Conservation (phyloP, 1,140 invertebrate species). For the Himalopsyche phryganea region DNA sequence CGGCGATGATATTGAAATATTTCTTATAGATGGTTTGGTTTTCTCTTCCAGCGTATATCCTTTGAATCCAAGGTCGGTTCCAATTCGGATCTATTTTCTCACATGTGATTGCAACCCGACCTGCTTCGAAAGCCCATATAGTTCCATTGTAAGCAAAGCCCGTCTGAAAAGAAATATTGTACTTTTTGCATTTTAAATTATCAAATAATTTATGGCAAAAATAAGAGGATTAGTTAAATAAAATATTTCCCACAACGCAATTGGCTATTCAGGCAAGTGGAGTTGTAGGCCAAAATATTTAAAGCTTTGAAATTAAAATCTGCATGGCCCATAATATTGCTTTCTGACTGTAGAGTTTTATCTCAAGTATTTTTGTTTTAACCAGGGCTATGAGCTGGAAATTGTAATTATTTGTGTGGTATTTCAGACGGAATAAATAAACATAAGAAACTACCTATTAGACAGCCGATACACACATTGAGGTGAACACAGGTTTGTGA, state of each 20-base stretch:
- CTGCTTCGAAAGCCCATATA: slow-evolving; percentile 69
- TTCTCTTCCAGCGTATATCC: slow-evolving; percentile 59
- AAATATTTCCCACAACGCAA: neutral
- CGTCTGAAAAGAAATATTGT: slow-evolving; percentile 55
- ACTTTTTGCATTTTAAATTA: too few species aligned
- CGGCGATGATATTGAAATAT: slow-evolving; percentile 74
- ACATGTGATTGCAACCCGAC: slow-evolving; percentile 71
- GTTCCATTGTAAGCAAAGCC: slow-evolving; percentile 73
- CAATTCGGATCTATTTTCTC: slow-evolving; percentile 71
- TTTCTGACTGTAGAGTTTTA: neutral
- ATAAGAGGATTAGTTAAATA: too few species aligned
- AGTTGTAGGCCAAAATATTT: neutral
- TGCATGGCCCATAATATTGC: neutral
- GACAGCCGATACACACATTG: too few species aligned
- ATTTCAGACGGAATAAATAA: too few species aligned
- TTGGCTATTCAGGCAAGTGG: neutral
- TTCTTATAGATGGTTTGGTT: slow-evolving; percentile 73
- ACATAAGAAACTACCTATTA: too few species aligned
- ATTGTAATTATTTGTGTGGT: too few species aligned
- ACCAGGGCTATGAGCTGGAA: too few species aligned
- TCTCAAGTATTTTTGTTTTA: too few species aligned
- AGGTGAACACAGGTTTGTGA: too few species aligned
- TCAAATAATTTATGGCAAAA: too few species aligned
- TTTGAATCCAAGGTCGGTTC: slow-evolving; percentile 65
- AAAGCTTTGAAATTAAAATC: neutral